These are phyloP conservation scores for Syrista parreyssii DNA, from an alignment of 2,888 invertebrate genomes.

Conservation along the genomic window DNA sequence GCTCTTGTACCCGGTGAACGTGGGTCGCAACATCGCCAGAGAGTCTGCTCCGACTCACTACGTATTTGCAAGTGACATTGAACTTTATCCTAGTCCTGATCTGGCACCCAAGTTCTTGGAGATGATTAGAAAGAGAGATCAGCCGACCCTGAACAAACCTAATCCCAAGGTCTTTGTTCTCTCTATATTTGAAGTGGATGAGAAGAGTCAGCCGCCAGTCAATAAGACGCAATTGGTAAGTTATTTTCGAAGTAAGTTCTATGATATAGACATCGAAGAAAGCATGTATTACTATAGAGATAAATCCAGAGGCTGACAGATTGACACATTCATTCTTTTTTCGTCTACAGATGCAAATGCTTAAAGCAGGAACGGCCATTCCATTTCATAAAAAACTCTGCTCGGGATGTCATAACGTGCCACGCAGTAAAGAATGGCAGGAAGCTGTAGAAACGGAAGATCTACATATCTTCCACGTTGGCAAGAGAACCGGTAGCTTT, in stretches of 20 bases:
- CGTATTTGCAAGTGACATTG: conserved; percentile 88
- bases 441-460: conserved; percentile 76
- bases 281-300: not conserved
- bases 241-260: not conserved
- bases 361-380: conserved; percentile 82
- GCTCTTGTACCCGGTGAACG: conserved; percentile 89
- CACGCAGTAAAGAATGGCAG: conserved; percentile 87
- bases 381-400: conserved; percentile 93
- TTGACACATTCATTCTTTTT: not conserved
- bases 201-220: conserved; percentile 64
- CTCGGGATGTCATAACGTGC: conserved; percentile 89
- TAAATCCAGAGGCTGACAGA: not conserved
- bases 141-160: conserved; percentile 72
- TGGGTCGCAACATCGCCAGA: conserved; percentile 89
- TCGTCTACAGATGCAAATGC: conserved; percentile 71
- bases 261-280: no score
- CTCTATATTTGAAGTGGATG: conserved; percentile 89
- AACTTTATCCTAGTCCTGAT: conserved; percentile 88
- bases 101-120: conserved; percentile 84
- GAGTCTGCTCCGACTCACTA: conserved; percentile 85
- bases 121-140: conserved; percentile 83
- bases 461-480: conserved; percentile 85
- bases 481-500: conserved; percentile 82
- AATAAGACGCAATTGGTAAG: conserved; percentile 65
- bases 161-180: conserved; percentile 84